phyloP scores from a whole-genome alignment of 2,797 vertebrate species.

The Apodemus agrarius region DNA sequence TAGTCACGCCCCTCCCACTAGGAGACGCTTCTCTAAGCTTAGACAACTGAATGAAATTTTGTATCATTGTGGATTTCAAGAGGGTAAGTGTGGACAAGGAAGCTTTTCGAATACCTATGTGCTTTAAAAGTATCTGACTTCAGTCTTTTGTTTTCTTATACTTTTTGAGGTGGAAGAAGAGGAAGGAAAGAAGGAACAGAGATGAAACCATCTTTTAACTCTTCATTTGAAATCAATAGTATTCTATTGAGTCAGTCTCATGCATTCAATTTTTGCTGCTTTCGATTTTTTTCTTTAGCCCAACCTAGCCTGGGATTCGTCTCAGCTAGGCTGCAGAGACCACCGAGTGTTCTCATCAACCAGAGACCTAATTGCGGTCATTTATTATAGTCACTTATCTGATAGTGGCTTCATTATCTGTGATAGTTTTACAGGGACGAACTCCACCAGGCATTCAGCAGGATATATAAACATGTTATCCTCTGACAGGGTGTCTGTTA shows the following conservation, averaged over 20 bases:
- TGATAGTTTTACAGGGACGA: constrained; percentile 90
- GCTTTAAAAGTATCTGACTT: not conserved
- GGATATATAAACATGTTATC: constrained; percentile 89
- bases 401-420: constrained; percentile 93
- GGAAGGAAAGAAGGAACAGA: not conserved
- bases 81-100: not conserved
- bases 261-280: constrained; percentile 69
- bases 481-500: constrained; percentile 89
- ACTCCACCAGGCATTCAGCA: constrained; percentile 88
- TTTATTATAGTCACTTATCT: constrained; percentile 95
- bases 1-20: not conserved
- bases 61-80: not conserved
- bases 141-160: not conserved
- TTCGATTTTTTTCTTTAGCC: constrained; percentile 57
- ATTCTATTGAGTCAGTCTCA: constrained; percentile 1
- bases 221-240: constrained; percentile 1
- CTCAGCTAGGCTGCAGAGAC: constrained; percentile 87
- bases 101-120: not conserved
- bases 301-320: constrained; percentile 86
- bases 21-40: not conserved
- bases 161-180: not conserved
- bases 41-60: rapidly evolving
- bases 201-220: not conserved
- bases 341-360: constrained; percentile 91
- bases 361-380: constrained; percentile 89